These are phyloP conservation scores for Dicrostonyx torquatus DNA, from an alignment of 2,797 vertebrate species.

Conservation along the genomic window DNA sequence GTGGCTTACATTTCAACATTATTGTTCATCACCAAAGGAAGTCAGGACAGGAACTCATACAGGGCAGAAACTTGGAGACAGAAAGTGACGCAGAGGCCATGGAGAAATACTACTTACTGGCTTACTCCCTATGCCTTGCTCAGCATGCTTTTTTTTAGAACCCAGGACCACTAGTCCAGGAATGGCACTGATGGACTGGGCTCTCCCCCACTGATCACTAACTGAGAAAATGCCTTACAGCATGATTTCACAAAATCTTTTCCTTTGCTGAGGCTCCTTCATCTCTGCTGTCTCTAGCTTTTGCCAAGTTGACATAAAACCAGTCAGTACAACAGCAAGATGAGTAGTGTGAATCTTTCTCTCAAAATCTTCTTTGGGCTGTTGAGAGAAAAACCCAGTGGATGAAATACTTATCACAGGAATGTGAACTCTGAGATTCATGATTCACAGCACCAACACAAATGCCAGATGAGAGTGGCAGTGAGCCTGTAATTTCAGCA, in stretches of 20 bases:
- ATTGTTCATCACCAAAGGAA: background rate
- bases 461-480: background rate
- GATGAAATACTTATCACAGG: background rate
- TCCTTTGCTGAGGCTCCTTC: background rate
- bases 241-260: background rate
- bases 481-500: background rate
- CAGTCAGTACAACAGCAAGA: background rate
- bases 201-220: background rate
- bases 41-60: background rate
- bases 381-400: background rate
- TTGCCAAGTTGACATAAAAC: background rate
- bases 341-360: background rate
- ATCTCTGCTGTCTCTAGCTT: background rate
- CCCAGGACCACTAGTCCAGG: background rate
- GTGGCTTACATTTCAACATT: background rate
- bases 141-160: background rate
- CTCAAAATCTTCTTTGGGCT: background rate
- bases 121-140: background rate
- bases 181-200: background rate
- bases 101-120: background rate
- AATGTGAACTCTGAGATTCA: background rate
- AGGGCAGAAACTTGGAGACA: background rate
- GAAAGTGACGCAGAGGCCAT: background rate
- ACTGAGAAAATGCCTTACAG: background rate
- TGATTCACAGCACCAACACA: background rate